Evolutionary conservation across 2,888 invertebrate genomes (phyloP), one percentile per base, ranked within the genome.

Genomic region (Cheilosia vulpina): DNA sequence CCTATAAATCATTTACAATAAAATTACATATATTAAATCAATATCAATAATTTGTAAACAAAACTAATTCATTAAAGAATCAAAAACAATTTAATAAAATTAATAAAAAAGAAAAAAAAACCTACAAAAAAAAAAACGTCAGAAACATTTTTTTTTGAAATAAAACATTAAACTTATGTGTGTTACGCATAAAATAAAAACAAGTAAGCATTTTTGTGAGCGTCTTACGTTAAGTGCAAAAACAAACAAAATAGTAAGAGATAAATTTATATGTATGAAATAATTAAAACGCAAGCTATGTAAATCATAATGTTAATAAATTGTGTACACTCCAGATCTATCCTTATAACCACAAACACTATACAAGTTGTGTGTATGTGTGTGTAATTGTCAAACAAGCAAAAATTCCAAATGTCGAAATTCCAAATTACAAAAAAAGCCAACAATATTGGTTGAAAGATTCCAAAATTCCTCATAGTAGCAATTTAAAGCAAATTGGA

Each of bases 1-100:
- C 93, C 95, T 97, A 94, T 97, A 96, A 96, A 77, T 65, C 45
- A 45, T 65, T 69, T 41, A 45, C 57, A 68, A 50, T 47, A 68
- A 72, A 82, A 75, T 66, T 71, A 58, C 50, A 50, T 43, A 66
- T 58, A 63, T n/a, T 63, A 79, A 69, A 69, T 58, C 52, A 68
- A 71, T 75, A 79, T 75, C 57, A 79, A 60, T 83, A 78, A 78
- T 78, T 78, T 83, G 73, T 73, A 63, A 76, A 75, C 73, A 69
- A 83, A 73, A 80, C 53, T 31, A 45, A 73, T 80, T 66, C 66
- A 80, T 60, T 45, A 43, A 71, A 53, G 21, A 66, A 60, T 43
- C 65, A 65, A 71, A 58, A 71, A 4, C 2, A 68, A 47, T 0
- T 50, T 52, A 66, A 71, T 41, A 24, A 38, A n/a, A 9, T 50